These are phyloP conservation scores for Urocitellus parryii DNA, from an alignment of 2,113 vertebrate genomes.

Conservation along the genomic window DNA sequence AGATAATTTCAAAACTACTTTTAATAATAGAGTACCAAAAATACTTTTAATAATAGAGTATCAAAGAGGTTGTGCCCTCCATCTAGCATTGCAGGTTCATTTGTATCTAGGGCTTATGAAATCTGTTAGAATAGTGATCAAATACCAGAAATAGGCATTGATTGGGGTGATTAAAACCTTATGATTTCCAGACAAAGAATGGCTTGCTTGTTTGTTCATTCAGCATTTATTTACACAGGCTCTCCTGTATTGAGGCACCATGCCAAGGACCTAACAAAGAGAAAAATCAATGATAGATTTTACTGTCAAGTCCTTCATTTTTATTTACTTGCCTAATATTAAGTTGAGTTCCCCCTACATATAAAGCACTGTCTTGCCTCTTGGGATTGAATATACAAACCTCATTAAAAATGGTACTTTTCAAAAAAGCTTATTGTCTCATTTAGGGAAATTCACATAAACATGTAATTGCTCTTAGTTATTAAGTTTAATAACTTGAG, in stretches of 20 bases:
- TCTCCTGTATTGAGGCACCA: not conserved
- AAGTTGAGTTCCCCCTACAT: not conserved
- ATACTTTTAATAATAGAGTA: not conserved
- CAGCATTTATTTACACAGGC: not conserved
- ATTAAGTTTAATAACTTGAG: conserved; percentile 50
- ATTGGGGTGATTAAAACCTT: not conserved
- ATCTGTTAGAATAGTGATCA: conserved; percentile 3
- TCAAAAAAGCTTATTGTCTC: conserved; percentile 22
- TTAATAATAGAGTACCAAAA: not conserved
- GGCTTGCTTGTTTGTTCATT: conserved; percentile 20
- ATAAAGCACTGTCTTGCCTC: not conserved
- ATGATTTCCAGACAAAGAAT: not conserved
- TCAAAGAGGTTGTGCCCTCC: not conserved
- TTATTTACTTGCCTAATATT: not conserved
- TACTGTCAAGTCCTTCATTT: conserved; percentile 15
- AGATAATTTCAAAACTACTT: not conserved
- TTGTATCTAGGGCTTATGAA: not conserved
- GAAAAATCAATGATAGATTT: not conserved
- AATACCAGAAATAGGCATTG: conserved; percentile 21
- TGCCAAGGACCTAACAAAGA: not conserved
- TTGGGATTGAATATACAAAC: conserved; percentile 24
- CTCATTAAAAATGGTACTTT: conserved; percentile 34
- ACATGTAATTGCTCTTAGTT: conserved; percentile 49
- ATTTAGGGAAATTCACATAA: conserved; percentile 65
- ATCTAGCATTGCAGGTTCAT: not conserved